Base-by-base conservation (phyloP, 2,888 invertebrate genomes). In the Aspidiotus rigidus region DNA sequence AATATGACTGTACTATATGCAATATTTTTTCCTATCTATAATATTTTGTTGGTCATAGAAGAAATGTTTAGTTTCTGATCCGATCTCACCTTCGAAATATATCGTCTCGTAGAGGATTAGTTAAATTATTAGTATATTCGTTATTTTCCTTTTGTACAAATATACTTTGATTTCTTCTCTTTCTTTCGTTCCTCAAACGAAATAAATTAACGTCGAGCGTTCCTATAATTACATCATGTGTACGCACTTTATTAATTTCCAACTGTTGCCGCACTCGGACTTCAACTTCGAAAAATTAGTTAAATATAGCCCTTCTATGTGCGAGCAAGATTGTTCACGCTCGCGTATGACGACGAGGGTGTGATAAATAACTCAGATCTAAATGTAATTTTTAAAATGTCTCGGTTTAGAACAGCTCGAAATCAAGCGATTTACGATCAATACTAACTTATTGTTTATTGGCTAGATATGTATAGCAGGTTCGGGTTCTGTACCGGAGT, bases 171-270 rank as follows among this genome's bases (percentile, higher is more conserved):
- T 49, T 49, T 13, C 49, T 49, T 13, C n/a, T 49, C 49, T 2
- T 49, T 49, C 49, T 49, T 6, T 11, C 10, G 1, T 49, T 13
- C 49, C 10, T 11, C n/a, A 13, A 49, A 11, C 49, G 49, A 49
- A 13, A n/a, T 49, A 49, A 49, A 11, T 49, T 11, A 49, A 49
- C 49, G 49, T 49, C 49, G 10, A 49, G 10, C 49, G 49, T 49
- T 49, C 49, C 49, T 49, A 49, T 49, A 49, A 49, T 49, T 49
- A 49, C 49, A 49, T 13, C 49, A 13, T 49, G n/a, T 49, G 49
- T 49, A 28, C 28, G 28, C 28, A 49, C 10, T 49, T 49, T 49
- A 49, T 49, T 49, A 49, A 49, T 49, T 49, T 49, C 10, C 49
- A 13, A 49, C 49, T 13, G 49, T 13, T 11, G n/a, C 10, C 49